Evolutionary conservation across 2,888 invertebrate genomes (phyloP), one percentile per base, ranked within the genome.

Genomic region (Exephanes ischioxanthus): DNA sequence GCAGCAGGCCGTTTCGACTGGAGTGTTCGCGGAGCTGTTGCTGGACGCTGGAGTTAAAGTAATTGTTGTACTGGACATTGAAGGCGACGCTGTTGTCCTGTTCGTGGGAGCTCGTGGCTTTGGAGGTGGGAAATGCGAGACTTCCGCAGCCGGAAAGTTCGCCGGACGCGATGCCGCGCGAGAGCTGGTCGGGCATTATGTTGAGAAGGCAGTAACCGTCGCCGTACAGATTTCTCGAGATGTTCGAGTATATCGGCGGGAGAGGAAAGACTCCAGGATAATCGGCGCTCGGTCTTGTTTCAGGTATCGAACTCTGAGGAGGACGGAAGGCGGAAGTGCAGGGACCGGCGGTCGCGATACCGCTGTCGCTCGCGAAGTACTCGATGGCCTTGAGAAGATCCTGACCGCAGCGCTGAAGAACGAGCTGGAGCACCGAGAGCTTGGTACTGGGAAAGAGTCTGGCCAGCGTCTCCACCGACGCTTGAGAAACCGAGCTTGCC

Each of bases 391-490:
- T 97, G 16, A 98, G 95, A 70, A 99, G 94, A 92, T 99, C 99
- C 88, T 98, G 97, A 92, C 98, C 98, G 93, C 99, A 99, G 51
- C 98, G 96, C 88, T 98, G 97, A 66, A 99, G 95, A n/a, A 99
- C 98, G 88, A 99, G 94, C 92, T 99, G 98, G 73, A 99, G 94
- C 0, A 99, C 98, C 0, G 98, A 96, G 1, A 97, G 95, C 93
- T 98, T 98, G 90, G 98, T 97, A 90, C 97, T 97, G 0, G 99
- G 99, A 93, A 99, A 99, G 51, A 99, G 95, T 88, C 98, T 96
- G 14, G 97, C 96, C 61, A 99, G 95, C 95, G 99, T 98, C 90
- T 99, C 98, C 91, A 97, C 94, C 78, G 97, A 97, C 72, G 96
- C 96, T 26, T 96, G 96, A 81, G 97, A 97, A 9, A 97, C 96